A percentile compares a stretch with the other conserved stretches of the same genome.
Evolutionary conservation across 1,140 invertebrate species (phyloP).

Genomic region (Anadara kagoshimensis): DNA sequence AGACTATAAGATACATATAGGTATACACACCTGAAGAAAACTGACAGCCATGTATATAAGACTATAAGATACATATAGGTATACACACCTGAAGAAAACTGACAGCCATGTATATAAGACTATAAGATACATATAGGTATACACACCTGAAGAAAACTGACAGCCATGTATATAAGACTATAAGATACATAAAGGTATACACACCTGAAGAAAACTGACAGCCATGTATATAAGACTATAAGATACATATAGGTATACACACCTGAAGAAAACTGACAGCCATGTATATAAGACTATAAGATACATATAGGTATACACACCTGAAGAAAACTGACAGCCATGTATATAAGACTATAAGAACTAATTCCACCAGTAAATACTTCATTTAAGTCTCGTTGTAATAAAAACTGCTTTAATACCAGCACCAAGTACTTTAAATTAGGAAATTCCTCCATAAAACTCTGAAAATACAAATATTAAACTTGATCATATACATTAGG

Average conservation of each 20-base stretch:
- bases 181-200: no score
- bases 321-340: conserved; percentile 98
- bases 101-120: no score
- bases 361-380: conserved; percentile 99
- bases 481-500: no score
- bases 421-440: conserved; percentile 94
- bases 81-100: no score
- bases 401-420: conserved; percentile 97
- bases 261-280: conserved; percentile 98
- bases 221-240: conserved; percentile 99
- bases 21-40: no score
- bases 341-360: conserved; percentile 98
- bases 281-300: conserved; percentile 98
- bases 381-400: conserved; percentile 98
- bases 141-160: no score
- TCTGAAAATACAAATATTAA: conserved; percentile 54
- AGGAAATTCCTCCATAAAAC: conserved; percentile 81
- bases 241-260: conserved; percentile 75
- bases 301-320: conserved; percentile 76
- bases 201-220: conserved; percentile 96
- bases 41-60: no score
- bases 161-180: no score
- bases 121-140: no score
- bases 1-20: no score
- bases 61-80: no score